Evolutionary conservation across 2,113 vertebrate genomes (phyloP).

Genomic region (Petaurus breviceps): DNA sequence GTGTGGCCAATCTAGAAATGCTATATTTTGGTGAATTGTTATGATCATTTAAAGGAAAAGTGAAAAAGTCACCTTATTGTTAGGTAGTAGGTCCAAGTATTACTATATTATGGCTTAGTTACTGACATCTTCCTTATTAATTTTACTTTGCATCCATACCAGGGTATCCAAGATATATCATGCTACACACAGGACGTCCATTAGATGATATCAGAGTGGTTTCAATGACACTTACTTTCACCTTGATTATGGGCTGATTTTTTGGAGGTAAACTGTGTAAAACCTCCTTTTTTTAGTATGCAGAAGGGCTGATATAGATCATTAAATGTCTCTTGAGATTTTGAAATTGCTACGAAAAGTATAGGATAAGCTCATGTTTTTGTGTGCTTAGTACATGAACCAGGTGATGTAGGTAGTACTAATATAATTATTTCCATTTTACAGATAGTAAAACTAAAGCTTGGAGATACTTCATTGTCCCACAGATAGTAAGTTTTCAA

Average conservation of each 20-base stretch:
- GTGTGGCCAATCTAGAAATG: background rate
- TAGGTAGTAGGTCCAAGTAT: background rate
- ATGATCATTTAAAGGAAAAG: constrained; percentile 16
- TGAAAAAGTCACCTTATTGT: background rate
- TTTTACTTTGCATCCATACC: background rate
- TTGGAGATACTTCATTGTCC: background rate
- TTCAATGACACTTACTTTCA: background rate
- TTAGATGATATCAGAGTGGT: background rate
- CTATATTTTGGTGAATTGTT: background rate
- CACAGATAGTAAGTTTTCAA: background rate
- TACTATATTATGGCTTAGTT: background rate
- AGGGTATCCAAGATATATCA: background rate
- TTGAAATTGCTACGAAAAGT: background rate
- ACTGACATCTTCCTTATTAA: background rate
- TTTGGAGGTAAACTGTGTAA: background rate
- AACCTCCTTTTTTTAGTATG: too few relatives aligned
- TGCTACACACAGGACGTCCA: background rate
- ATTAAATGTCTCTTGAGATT: background rate
- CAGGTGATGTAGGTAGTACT: background rate
- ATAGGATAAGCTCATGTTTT: background rate
- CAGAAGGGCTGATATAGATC: background rate
- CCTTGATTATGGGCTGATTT: background rate
- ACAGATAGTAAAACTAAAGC: background rate
- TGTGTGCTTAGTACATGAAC: background rate
- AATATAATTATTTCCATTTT: too few relatives aligned